phyloP scores from a whole-genome alignment of 2,888 invertebrate genomes.

The Melanophora roralis region DNA sequence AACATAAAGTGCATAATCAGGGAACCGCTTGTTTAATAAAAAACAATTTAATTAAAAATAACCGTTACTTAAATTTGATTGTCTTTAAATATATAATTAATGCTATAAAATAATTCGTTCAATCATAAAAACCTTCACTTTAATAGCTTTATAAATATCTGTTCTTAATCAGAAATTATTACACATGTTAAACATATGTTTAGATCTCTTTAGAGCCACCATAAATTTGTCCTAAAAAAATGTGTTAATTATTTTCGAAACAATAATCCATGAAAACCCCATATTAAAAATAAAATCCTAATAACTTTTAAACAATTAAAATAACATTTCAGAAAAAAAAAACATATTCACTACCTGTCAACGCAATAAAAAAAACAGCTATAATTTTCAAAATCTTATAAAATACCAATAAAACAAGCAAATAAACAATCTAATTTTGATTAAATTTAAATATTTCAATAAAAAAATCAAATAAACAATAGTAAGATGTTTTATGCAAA shows the following conservation, averaged over 20 bases:
- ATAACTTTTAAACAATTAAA: conserved; percentile 44
- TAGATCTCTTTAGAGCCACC: not conserved
- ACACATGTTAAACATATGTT: conserved; percentile 19
- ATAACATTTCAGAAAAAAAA: conserved; percentile 28
- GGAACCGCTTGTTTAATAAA: no score
- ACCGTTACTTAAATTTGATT: no score
- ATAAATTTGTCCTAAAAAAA: conserved; percentile 13
- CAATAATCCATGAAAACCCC: not conserved
- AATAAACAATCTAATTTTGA: conserved; percentile 31
- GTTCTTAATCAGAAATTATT: not conserved
- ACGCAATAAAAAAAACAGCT: not conserved
- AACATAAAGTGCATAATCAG: no score
- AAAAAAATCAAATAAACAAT: not conserved
- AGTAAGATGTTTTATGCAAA: conserved; percentile 50
- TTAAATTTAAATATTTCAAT: conserved; percentile 6
- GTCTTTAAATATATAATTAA: no score
- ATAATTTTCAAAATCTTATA: conserved; percentile 33
- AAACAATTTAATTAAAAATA: no score
- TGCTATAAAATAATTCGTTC: no score
- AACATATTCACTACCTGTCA: conserved; percentile 49
- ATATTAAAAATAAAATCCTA: not conserved
- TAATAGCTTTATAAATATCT: no score
- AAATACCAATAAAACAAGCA: conserved; percentile 45
- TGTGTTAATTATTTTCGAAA: conserved; percentile 25
- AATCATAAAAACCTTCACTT: no score